phyloP scores from a whole-genome alignment of 2,888 invertebrate species.

The Chaetogeoica ovagalla region DNA sequence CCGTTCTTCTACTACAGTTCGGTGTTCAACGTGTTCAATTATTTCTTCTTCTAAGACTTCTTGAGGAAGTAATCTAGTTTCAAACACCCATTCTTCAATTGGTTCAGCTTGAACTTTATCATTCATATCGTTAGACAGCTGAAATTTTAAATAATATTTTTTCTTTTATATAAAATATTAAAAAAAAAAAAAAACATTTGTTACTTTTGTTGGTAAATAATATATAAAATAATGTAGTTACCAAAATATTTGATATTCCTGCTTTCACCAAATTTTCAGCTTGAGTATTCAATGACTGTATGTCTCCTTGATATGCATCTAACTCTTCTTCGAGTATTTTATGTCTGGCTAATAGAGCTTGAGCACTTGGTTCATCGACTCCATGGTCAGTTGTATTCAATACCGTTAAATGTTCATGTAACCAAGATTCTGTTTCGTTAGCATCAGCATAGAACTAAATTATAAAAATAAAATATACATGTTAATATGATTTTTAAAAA shows the following conservation, averaged over 20 bases:
- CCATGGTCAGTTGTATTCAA: constrained; percentile 89
- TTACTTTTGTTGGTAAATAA: too few relatives aligned
- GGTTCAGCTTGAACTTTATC: constrained; percentile 59
- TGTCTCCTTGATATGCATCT: constrained; percentile 83
- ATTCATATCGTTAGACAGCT: constrained; percentile 70
- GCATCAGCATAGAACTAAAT: constrained; percentile 89
- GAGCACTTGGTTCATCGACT: constrained; percentile 87
- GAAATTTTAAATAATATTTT: constrained; percentile 46
- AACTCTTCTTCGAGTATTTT: constrained; percentile 85
- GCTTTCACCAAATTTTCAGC: constrained; percentile 75
- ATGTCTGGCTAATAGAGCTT: constrained; percentile 84
- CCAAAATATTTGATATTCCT: constrained; percentile 72
- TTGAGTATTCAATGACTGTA: constrained; percentile 77
- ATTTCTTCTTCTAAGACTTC: constrained; percentile 93
- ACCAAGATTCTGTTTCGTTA: constrained; percentile 96
- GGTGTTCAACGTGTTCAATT: constrained; percentile 80
- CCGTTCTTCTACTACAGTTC: constrained; percentile 84
- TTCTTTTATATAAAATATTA: background rate
- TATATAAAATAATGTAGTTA: constrained; percentile 57
- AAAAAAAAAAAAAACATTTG: too few relatives aligned
- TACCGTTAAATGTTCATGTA: constrained; percentile 91
- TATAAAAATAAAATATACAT: background rate
- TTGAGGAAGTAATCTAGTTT: constrained; percentile 80
- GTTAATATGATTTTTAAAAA: background rate
- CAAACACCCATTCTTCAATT: constrained; percentile 76